phyloP scores from a whole-genome alignment of 2,888 invertebrate genomes.

The Griposia aprilina region DNA sequence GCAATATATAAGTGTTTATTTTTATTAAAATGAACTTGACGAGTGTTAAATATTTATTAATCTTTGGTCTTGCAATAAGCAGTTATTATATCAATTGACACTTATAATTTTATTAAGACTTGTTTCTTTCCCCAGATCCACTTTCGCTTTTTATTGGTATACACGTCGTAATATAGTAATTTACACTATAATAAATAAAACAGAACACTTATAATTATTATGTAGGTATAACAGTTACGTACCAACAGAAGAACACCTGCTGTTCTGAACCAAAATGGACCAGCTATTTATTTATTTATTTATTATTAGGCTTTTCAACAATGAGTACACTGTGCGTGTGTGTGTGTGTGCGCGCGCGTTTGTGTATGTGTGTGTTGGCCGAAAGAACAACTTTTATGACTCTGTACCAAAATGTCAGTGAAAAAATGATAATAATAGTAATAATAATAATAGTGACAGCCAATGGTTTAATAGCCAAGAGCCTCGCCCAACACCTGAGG shows the following conservation, averaged over 20 bases:
- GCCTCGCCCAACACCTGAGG: no score
- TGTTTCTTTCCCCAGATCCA: conserved; percentile 10
- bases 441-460: no score
- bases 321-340: no score
- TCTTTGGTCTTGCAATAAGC: conserved; percentile 6
- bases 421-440: no score
- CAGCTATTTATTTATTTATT: no score
- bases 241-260: background rate
- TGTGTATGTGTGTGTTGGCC: no score
- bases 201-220: background rate
- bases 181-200: background rate
- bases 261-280: no score
- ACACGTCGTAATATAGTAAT: background rate
- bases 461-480: no score
- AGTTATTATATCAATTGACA: conserved; percentile 11
- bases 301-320: no score
- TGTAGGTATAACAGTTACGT: background rate
- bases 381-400: no score
- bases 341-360: no score
- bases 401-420: background rate
- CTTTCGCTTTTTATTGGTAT: conserved; percentile 23
- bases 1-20: conserved; percentile 1
- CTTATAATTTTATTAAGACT: conserved; percentile 19
- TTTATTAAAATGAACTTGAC: conserved; percentile 7
- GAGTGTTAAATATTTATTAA: conserved; percentile 3